Percentiles rank a stretch among this genome's conserved stretches.
phyloP scores from a whole-genome alignment of 1,140 invertebrate genomes.

The Micrasema longulum region DNA sequence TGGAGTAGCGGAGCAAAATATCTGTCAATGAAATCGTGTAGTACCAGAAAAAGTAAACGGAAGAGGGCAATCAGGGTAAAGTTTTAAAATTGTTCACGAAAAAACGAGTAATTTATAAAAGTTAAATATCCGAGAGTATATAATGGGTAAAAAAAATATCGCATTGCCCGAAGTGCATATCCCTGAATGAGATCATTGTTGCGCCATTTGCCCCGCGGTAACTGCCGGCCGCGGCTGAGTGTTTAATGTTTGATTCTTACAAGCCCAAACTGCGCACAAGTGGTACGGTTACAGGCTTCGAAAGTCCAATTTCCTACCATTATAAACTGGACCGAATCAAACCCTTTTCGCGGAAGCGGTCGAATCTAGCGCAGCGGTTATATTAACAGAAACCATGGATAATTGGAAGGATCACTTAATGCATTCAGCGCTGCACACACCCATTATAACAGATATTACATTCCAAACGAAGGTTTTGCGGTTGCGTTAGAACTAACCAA shows the following conservation, averaged over 20 bases:
- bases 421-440: not conserved
- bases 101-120: not conserved
- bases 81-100: not conserved
- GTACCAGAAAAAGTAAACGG: not conserved
- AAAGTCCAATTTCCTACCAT: conserved; percentile 1
- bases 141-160: not conserved
- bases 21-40: not conserved
- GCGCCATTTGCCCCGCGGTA: conserved; percentile 6
- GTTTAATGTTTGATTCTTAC: not conserved
- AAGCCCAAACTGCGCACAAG: conserved; percentile 13
- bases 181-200: conserved; percentile 20
- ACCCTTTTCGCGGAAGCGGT: conserved; percentile 4
- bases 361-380: not conserved
- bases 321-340: not conserved
- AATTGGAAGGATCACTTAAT: not conserved
- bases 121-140: not conserved
- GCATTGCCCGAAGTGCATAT: not conserved
- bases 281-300: not conserved
- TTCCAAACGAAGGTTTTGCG: not conserved
- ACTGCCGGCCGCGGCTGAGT: not conserved
- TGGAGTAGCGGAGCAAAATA: too few relatives aligned
- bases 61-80: not conserved
- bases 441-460: too few relatives aligned
- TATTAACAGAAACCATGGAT: too few relatives aligned
- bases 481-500: not conserved